Evolutionary conservation across 2,797 vertebrate species (phyloP).

Genomic region (Rhinella marina): DNA sequence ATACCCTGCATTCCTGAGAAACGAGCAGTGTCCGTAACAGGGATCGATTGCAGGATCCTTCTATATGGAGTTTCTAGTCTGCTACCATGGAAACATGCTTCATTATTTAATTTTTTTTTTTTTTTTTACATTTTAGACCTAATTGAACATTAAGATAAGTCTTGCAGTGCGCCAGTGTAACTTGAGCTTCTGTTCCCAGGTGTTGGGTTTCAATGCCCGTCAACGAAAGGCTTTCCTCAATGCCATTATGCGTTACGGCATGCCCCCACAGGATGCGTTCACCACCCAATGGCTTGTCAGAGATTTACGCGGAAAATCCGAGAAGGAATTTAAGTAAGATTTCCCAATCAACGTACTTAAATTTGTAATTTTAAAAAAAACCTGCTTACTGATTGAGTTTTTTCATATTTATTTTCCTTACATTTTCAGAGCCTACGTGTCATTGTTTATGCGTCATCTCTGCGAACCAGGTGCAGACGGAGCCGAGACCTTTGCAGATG

Average conservation of each 20-base stretch:
- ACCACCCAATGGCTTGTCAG: conserved; percentile 98
- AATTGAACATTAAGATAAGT: neutral
- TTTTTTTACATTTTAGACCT: too few relatives aligned
- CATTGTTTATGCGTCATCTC: conserved; percentile 96
- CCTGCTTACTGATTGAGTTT: neutral
- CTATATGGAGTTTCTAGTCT: too few relatives aligned
- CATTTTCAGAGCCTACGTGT: conserved; percentile 89
- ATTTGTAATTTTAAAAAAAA: neutral
- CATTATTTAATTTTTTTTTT: too few relatives aligned
- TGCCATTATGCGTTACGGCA: conserved; percentile 98
- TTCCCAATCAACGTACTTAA: conserved; percentile 44
- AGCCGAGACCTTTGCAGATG: conserved; percentile 97
- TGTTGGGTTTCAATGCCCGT: conserved; percentile 95
- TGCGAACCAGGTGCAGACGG: conserved; percentile 97
- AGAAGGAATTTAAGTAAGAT: conserved; percentile 96
- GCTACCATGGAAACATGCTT: too few relatives aligned
- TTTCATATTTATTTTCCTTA: neutral
- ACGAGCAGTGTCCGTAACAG: too few relatives aligned
- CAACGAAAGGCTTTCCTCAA: conserved; percentile 98
- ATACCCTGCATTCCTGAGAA: too few relatives aligned
- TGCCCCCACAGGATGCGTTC: conserved; percentile 98
- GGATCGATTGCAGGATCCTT: too few relatives aligned
- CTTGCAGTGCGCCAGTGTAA: neutral
- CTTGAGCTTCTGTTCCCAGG: conserved; percentile 71
- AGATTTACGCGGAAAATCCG: conserved; percentile 94